phyloP scores from a whole-genome alignment of 2,113 vertebrate species.

The Xerus inauris region DNA sequence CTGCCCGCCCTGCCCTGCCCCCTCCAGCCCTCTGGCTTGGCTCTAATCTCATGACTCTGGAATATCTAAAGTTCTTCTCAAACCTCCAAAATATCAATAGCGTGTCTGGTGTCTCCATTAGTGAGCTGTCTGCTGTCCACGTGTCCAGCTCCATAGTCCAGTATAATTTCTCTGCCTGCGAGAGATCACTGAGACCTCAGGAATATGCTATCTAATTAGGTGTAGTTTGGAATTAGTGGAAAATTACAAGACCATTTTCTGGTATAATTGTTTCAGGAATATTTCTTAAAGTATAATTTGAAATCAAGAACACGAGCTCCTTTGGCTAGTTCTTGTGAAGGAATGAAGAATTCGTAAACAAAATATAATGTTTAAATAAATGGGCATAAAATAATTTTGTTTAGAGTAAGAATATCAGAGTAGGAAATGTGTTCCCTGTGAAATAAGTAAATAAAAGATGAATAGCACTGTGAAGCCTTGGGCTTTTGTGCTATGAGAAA shows the following conservation, averaged over 20 bases:
- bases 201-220: accelerated
- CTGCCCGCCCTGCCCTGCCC: accelerated
- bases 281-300: neutral
- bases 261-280: neutral
- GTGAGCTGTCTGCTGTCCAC: neutral
- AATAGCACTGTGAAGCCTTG: accelerated
- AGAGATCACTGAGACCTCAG: neutral
- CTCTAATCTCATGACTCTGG: neutral
- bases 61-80: neutral
- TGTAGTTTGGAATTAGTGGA: neutral
- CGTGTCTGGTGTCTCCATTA: accelerated
- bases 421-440: neutral
- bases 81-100: neutral
- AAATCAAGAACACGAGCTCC: neutral
- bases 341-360: neutral
- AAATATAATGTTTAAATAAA: neutral
- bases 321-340: neutral
- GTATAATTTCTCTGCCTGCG: accelerated
- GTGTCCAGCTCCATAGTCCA: accelerated
- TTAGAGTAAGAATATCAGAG: neutral
- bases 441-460: neutral
- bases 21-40: neutral
- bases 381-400: neutral
- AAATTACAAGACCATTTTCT: neutral
- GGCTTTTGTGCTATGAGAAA: neutral